Conservation (phyloP, 2,888 invertebrate species). For the Trichogramma evanescens region DNA sequence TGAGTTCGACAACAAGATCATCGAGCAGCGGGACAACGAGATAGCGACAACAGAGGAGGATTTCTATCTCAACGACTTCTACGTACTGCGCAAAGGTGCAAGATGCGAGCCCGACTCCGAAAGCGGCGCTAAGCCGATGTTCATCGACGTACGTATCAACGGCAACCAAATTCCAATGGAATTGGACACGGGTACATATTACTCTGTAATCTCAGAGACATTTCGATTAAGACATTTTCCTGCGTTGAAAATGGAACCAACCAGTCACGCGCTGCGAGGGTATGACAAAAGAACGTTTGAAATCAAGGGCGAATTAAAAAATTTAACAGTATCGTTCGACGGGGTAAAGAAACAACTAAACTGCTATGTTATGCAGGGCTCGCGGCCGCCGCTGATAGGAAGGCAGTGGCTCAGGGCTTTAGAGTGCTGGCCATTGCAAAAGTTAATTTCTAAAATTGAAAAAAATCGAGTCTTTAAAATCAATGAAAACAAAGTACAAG, state of each 20-base stretch:
- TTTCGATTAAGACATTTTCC: constrained; percentile 9
- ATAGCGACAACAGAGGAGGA: too few species aligned
- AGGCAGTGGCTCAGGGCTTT: constrained; percentile 27
- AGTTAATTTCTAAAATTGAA: neutral
- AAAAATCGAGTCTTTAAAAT: too few species aligned
- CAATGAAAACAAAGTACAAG: neutral
- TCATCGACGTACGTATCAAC: constrained; percentile 12
- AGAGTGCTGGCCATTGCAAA: constrained; percentile 19
- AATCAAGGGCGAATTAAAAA: constrained; percentile 11
- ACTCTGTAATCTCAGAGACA: constrained; percentile 12
- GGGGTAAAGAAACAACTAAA: constrained; percentile 1
- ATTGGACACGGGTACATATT: constrained; percentile 24
- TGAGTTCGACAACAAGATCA: too few species aligned
- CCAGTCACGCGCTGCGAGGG: constrained; percentile 7
- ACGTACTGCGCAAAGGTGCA: too few species aligned
- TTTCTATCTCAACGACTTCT: too few species aligned
- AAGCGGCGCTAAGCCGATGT: constrained; percentile 14
- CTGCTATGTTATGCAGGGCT: constrained; percentile 17
- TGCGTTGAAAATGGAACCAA: neutral
- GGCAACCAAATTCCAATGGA: constrained; percentile 16
- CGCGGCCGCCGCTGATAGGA: constrained; percentile 25
- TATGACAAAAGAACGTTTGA: constrained; percentile 10
- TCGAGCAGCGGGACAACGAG: neutral
- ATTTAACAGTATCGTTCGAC: constrained; percentile 18
- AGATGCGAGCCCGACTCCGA: neutral